A percentile compares a stretch with the other conserved stretches of the same genome.
Conservation (phyloP, 2,888 invertebrate species). For the Drosophila anomalata region DNA sequence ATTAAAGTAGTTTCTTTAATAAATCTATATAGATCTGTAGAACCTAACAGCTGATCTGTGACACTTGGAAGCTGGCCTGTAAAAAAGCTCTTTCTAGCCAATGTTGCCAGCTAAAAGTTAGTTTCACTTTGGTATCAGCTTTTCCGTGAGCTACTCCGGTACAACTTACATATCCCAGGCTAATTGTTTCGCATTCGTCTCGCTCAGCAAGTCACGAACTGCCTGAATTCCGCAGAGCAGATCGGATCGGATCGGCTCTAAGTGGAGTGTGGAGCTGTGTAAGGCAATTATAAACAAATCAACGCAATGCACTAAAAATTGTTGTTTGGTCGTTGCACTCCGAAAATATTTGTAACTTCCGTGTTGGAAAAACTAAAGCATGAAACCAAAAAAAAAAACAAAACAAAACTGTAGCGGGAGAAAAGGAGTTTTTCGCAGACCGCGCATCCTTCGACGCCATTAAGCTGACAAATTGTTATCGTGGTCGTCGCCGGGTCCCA, state of each 20-base stretch:
- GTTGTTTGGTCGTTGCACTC: constrained; percentile 53
- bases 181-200: constrained; percentile 72
- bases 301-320: constrained; percentile 56
- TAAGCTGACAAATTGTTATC: constrained; percentile 80
- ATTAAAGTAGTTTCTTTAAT: too few species aligned
- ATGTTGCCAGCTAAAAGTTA: constrained; percentile 45
- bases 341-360: constrained; percentile 22
- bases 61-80: background rate
- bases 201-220: constrained; percentile 49
- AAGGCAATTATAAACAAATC: constrained; percentile 59
- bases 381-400: background rate
- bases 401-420: constrained; percentile 5
- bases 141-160: constrained; percentile 12
- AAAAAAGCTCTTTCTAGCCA: constrained; percentile 28
- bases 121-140: constrained; percentile 11
- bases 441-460: constrained; percentile 72
- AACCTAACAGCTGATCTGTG: constrained; percentile 11
- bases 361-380: constrained; percentile 1
- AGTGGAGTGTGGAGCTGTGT: constrained; percentile 21
- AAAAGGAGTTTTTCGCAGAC: constrained; percentile 3
- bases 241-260: constrained; percentile 19
- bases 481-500: constrained; percentile 50
- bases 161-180: constrained; percentile 4
- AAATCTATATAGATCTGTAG: background rate
- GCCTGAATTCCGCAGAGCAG: constrained; percentile 34